Conservation (phyloP, 2,797 vertebrate genomes). For the Myotis planiceps region DNA sequence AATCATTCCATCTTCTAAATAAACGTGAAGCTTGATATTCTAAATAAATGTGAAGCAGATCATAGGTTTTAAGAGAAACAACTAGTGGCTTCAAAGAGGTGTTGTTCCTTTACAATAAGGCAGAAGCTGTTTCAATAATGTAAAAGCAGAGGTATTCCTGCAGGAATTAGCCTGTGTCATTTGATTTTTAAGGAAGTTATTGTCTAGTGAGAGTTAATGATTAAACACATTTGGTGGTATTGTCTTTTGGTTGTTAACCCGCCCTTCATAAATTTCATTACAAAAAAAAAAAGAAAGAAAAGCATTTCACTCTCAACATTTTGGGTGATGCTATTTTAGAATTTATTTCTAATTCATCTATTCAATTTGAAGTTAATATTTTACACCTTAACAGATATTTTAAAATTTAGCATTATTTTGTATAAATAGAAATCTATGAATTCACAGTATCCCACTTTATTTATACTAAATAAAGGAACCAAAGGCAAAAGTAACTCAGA, state of each 20-base stretch:
- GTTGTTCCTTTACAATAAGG: slow-evolving; percentile 51
- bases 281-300: not conserved
- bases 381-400: not conserved
- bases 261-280: slow-evolving; percentile 44
- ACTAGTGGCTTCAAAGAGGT: slow-evolving; percentile 44
- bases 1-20: not conserved
- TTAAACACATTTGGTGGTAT: slow-evolving; percentile 58
- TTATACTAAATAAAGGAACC: not conserved
- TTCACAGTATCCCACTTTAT: not conserved
- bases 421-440: not conserved
- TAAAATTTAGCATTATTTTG: not conserved
- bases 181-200: slow-evolving; percentile 69
- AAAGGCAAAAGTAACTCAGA: not conserved
- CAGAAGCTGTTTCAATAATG: slow-evolving; percentile 52
- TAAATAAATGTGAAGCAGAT: not conserved
- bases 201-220: slow-evolving; percentile 74
- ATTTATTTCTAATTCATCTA: slow-evolving; percentile 1
- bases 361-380: not conserved
- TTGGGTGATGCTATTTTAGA: not conserved
- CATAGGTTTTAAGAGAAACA: slow-evolving; percentile 8
- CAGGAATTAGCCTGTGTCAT: slow-evolving; percentile 69
- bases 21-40: not conserved
- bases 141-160: slow-evolving; percentile 49
- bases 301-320: not conserved
- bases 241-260: slow-evolving; percentile 55